Base-by-base conservation (phyloP, 2,888 invertebrate species). In the Dasypolia templi region DNA sequence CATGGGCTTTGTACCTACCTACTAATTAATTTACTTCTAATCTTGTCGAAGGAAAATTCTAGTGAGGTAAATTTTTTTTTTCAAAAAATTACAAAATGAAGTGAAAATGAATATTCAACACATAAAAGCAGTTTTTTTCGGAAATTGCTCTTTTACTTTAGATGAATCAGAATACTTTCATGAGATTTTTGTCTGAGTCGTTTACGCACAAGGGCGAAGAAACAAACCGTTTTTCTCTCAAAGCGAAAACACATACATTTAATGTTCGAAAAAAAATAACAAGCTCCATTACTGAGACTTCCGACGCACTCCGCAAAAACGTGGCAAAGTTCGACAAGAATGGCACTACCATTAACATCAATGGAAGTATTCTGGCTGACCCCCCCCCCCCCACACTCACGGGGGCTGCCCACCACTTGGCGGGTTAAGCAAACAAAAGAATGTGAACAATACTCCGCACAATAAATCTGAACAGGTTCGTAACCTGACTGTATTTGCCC, bases 261-360 rank as follows among this genome's bases (percentile, higher is more conserved):
- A 75, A 72, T 29, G 51, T 71, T 59, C 11, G 46, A 53, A 81
- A 79, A 83, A 82, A 77, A 42, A 29, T n/a, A n/a, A n/a, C 14
- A 44, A n/a, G 63, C 74, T 72, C 75, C 72, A 83, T 86, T 84
- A 76, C 70, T 29, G 39, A 4, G 19, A 81, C 64, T 75, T 79
- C 83, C 76, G 74, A 75, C 78, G 79, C 74, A 75, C 61, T 68
- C 79, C 78, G 46, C 81, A 88, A 88, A 90, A 91, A 90, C 89
- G 89, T 88, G 85, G 76, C 81, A 62, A 83, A 82, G 72, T 78
- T 81, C 77, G 75, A 83, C 87, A 87, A 86, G 87, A 86, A 89
- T 91, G 90, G 90, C n/a, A n/a, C n/a, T 92, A 90, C 88, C 91
- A 91, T 92, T 92, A 91, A 87, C 88, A 87, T 86, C 84, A 87